Evolutionary conservation across 2,888 invertebrate species (phyloP), one percentile per base, ranked within the genome.

Genomic region (Thera obeliscata): DNA sequence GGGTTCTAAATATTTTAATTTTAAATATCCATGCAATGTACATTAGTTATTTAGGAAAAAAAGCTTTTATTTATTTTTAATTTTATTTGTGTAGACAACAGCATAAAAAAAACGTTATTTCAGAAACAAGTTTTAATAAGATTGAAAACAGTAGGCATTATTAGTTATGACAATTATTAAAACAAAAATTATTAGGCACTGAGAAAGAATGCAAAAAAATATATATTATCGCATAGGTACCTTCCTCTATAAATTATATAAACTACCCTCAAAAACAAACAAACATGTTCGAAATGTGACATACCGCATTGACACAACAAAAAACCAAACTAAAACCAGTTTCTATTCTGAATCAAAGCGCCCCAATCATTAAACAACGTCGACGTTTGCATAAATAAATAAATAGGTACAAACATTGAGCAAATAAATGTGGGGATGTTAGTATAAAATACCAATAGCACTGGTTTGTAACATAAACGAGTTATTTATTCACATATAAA

Each of bases 351-450:
- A 89, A 90, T 89, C 87, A 90, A 87, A 86, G 86, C 87, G 77
- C 90, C 91, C 87, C 85, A 88, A 86, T 87, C 83, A 90, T 90
- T 90, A 90, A 88, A 87, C 85, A 84, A 78, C 3, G 36, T 38
- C 22, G 12, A 50, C 78, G 81, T 82, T 80, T 77, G 81, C 81
- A 84, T 89, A 90, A 88, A 90, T 90, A 90, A 90, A 91, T 89
- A 89, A 89, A 87, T 84, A 84, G 80, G 83, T 64, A 38, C 61
- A 80, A 78, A 82, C 82, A 81, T 78, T 73, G 80, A 78, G 82
- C 81, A 88, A 91, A 87, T 86, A 89, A 22, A 46, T 79, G 81
- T 78, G 83, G 91, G 90, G 89, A 84, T 83, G 87, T 79, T 74
- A 59, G 63, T 33, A 38, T 57, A 67, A 22, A 54, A 35, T n/a